These are phyloP conservation scores for Phalacrocorax pelagicus DNA, from an alignment of 2,113 vertebrate genomes.

Conservation along the genomic window DNA sequence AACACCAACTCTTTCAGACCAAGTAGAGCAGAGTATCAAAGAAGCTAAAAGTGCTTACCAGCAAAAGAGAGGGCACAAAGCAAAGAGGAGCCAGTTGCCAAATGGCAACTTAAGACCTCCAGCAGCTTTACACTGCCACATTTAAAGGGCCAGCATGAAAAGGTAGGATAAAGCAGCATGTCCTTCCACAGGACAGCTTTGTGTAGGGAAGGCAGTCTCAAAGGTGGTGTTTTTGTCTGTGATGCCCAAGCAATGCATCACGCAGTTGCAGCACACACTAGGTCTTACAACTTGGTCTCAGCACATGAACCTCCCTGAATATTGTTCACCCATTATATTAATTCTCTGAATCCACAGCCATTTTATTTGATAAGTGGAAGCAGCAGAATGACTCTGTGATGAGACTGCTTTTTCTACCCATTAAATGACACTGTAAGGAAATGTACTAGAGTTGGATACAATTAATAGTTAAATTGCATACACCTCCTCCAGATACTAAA, in stretches of 20 bases:
- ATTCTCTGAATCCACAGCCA: background rate
- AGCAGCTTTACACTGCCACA: background rate
- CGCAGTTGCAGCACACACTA: accelerated
- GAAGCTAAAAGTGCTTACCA: background rate
- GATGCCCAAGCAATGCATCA: accelerated
- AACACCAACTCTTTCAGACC: background rate
- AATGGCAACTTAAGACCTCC: background rate
- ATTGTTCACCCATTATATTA: background rate
- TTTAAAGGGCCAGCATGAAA: background rate
- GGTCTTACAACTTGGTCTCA: background rate
- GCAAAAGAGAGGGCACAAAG: background rate
- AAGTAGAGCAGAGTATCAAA: accelerated
- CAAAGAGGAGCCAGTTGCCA: accelerated
- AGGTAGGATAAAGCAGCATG: accelerated
- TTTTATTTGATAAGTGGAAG: background rate
- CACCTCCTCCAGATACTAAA: background rate
- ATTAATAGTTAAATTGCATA: background rate
- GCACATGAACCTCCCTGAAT: background rate
- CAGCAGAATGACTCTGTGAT: background rate
- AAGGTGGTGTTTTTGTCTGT: accelerated
- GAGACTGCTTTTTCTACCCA: background rate
- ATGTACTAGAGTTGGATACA: background rate
- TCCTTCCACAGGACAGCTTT: accelerated
- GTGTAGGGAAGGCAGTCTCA: too few species aligned
- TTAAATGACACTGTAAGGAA: background rate